Evolutionary conservation across 1,140 invertebrate genomes (phyloP).

Genomic region (Papilio glaucus): DNA sequence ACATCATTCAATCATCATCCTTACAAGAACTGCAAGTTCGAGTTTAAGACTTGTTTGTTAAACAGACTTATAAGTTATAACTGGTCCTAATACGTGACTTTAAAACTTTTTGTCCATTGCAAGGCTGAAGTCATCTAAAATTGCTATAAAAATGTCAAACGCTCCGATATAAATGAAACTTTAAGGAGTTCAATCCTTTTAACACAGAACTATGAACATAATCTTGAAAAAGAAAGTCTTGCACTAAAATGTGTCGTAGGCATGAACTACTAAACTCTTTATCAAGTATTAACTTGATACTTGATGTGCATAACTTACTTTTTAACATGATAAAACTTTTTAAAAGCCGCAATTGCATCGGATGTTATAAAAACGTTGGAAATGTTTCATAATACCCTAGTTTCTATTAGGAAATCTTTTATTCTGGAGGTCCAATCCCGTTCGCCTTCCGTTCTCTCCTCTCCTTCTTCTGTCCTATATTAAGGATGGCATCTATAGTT

Average conservation of each 20-base stretch:
- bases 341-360: not conserved
- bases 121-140: constrained; percentile 10
- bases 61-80: not conserved
- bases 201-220: not conserved
- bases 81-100: not conserved
- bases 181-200: constrained; percentile 30
- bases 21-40: not conserved
- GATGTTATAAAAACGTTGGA: not conserved
- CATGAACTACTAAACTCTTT: not conserved
- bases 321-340: not conserved
- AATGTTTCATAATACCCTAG: too few species aligned
- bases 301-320: not conserved
- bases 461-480: too few species aligned
- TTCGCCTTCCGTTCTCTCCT: too few species aligned
- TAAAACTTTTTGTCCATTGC: constrained; percentile 1
- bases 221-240: not conserved
- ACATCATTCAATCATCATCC: too few species aligned
- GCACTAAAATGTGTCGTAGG: constrained; percentile 2
- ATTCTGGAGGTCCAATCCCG: too few species aligned
- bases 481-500: too few species aligned
- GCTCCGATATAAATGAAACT: constrained; percentile 23
- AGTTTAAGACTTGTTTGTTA: not conserved
- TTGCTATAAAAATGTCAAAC: constrained; percentile 27
- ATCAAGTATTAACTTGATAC: not conserved
- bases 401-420: too few species aligned